These are phyloP conservation scores for Eumaeus atala DNA, from an alignment of 1,140 invertebrate genomes.

Conservation along the genomic window DNA sequence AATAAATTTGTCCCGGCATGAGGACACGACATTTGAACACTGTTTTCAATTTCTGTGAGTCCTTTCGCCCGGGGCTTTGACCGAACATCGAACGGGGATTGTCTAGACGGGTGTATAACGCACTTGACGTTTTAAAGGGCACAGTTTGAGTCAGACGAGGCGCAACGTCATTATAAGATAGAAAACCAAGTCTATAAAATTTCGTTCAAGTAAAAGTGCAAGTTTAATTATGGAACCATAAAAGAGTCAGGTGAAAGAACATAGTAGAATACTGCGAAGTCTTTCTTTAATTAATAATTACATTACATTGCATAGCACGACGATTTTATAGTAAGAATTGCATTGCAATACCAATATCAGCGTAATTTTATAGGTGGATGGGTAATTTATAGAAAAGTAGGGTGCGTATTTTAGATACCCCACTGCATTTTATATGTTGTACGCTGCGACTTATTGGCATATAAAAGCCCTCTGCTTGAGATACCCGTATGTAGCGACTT, in stretches of 20 bases:
- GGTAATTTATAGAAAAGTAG: not conserved
- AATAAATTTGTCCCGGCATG: not conserved
- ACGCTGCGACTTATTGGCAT: not conserved
- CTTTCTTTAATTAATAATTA: no score
- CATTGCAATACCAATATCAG: no score
- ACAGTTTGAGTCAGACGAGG: conserved; percentile 12
- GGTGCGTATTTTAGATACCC: not conserved
- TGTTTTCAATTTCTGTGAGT: conserved; percentile 31
- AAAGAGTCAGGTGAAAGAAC: no score
- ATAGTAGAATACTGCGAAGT: no score
- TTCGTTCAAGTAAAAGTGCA: no score
- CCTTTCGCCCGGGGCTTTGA: conserved; percentile 62
- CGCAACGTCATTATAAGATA: not conserved
- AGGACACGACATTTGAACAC: conserved; percentile 5
- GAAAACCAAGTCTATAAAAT: not conserved
- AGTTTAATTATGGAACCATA: no score
- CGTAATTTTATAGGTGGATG: not conserved
- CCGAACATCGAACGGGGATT: conserved; percentile 48
- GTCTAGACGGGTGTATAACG: conserved; percentile 51
- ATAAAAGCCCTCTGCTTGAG: no score
- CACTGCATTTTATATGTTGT: conserved; percentile 6
- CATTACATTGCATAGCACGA: no score
- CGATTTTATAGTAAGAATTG: no score
- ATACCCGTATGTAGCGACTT: no score
- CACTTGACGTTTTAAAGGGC: conserved; percentile 30